A percentile compares a stretch with the other conserved stretches of the same genome.
These are phyloP conservation scores for Busseola fusca DNA, from an alignment of 2,888 invertebrate species.

Conservation along the genomic window DNA sequence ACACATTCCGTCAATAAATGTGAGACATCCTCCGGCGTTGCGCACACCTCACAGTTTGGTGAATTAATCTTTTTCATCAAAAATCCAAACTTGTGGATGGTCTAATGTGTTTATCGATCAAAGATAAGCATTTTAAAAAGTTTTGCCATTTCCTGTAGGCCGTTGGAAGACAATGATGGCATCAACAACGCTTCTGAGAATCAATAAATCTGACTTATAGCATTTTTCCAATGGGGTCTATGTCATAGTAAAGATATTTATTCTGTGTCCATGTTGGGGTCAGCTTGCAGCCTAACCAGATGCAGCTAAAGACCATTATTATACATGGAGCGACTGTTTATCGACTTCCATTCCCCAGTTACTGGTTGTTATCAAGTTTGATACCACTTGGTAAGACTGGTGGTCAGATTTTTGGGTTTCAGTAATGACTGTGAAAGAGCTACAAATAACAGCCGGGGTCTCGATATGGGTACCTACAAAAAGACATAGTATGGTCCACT, in stretches of 20 bases:
- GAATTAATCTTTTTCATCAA: too few relatives aligned
- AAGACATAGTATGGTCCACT: neutral
- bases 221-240: neutral
- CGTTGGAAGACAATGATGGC: neutral
- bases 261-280: neutral
- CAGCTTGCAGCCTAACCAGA: neutral
- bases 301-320: neutral
- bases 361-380: neutral
- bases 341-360: neutral
- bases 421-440: neutral
- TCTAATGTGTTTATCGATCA: too few relatives aligned
- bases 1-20: too few relatives aligned
- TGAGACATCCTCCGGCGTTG: too few relatives aligned
- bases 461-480: neutral
- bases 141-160: neutral
- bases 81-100: too few relatives aligned
- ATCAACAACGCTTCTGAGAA: neutral
- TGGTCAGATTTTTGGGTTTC: neutral
- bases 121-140: too few relatives aligned
- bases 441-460: neutral
- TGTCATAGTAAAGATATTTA: too few relatives aligned
- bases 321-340: neutral
- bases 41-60: too few relatives aligned
- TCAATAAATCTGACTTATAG: neutral
- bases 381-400: neutral